Evolutionary conservation across 2,797 vertebrate genomes (phyloP), one percentile per base, ranked within the genome.

Genomic region (Aviceda cuculoides): DNA sequence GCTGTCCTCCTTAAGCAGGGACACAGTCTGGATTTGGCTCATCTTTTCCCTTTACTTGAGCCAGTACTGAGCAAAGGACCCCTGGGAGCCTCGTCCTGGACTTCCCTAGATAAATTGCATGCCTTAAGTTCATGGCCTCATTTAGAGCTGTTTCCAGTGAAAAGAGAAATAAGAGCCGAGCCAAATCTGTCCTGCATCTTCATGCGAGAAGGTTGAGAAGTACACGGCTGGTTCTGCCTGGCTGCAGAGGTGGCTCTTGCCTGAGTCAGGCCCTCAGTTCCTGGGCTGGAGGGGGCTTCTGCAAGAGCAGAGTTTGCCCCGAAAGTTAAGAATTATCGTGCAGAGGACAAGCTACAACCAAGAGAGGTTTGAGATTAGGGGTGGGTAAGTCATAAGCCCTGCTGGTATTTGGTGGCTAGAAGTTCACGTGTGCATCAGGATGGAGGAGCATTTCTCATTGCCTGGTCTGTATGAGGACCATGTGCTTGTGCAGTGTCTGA

Each of bases 21-120:
- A 90, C 79, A 37, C 37, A 24, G 91, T 55, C 83, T 94, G 93
- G 59, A 94, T 96, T 97, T 94, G 92, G 95, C 91, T 96, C 95
- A 85, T 96, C 71, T 71, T 89, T 96, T 95, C 80, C 85, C 35
- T 89, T 91, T 70, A 46, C 74, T 92, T 33, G 70, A 94, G 94
- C 87, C 90, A 79, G 58, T 29, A 75, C 85, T 96, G 92, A 95
- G 92, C 2, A 0, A 90, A 93, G 84, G 62, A 86, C 95, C 66
- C 95, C 66, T 92, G 94, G 95, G 95, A 97, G 49, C 53, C 42
- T 92, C 75, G 39, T 93, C 42, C 83, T 86, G 90, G 83, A 85
- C 92, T 92, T 97, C 75, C 55, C 87, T 33, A 87, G 96, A 94
- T 93, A 81, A 91, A 90, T 65, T 65, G 65, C 58, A 5, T 87